Conservation (phyloP, 2,113 vertebrate genomes). For the Cathartes aura region DNA sequence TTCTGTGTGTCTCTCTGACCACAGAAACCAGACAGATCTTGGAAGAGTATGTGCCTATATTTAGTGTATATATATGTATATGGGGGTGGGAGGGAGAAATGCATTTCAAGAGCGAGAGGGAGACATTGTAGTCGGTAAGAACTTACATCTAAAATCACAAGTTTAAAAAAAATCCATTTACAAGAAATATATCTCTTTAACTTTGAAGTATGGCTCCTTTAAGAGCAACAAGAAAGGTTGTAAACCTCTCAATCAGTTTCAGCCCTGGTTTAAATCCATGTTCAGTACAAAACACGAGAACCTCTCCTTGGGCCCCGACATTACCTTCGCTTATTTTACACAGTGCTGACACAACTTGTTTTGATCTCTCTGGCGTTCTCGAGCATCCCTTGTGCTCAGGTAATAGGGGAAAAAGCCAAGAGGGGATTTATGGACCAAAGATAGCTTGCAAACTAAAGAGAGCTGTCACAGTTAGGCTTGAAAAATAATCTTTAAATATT, state of each 20-base stretch:
- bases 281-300: not conserved
- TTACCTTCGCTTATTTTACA: not conserved
- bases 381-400: not conserved
- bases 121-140: not conserved
- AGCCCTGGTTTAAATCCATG: not conserved
- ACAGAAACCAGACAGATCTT: conserved; percentile 39
- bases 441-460: not conserved
- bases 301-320: not conserved
- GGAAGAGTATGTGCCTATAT: not conserved
- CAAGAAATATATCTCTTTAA: not conserved
- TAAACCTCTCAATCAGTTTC: conserved; percentile 15
- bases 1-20: not conserved
- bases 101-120: not conserved
- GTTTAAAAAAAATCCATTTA: not conserved
- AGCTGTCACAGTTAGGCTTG: not conserved
- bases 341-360: not conserved
- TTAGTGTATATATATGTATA: not conserved
- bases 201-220: conserved; percentile 11
- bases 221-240: not conserved
- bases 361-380: not conserved
- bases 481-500: not conserved
- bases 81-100: not conserved
- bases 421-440: not conserved
- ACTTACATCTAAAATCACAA: not conserved
- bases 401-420: not conserved